phyloP scores from a whole-genome alignment of 2,888 invertebrate genomes.

The Lepidocyrtinus sp. region DNA sequence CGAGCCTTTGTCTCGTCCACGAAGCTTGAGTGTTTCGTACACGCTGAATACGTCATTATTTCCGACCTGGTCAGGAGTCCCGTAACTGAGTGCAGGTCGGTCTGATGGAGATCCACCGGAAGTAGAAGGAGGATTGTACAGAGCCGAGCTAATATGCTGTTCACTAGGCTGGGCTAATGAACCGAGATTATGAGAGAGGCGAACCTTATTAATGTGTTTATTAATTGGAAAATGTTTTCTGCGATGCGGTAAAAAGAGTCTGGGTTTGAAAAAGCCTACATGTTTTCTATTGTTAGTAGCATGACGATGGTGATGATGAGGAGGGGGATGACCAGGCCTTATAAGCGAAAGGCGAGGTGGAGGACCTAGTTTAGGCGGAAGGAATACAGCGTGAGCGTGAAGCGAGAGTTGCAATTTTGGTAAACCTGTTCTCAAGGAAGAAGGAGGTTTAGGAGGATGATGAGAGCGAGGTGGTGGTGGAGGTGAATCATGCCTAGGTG shows the following conservation, averaged over 20 bases:
- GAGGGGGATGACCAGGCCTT: constrained; percentile 15
- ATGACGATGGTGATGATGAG: constrained; percentile 1
- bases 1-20: constrained; percentile 61
- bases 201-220: constrained; percentile 46
- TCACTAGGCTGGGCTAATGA: constrained; percentile 53
- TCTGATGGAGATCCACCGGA: constrained; percentile 54
- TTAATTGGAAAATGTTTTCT: constrained; percentile 46
- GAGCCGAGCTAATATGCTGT: constrained; percentile 19
- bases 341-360: constrained; percentile 31
- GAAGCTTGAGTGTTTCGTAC: constrained; percentile 64
- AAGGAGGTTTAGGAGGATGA: constrained; percentile 20
- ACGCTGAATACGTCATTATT: constrained; percentile 67
- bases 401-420: constrained; percentile 36
- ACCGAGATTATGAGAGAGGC: constrained; percentile 43
- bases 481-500: constrained; percentile 29
- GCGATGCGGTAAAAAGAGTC: constrained; percentile 45
- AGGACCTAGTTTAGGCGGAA: constrained; percentile 23
- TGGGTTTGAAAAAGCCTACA: constrained; percentile 39
- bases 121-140: constrained; percentile 31
- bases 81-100: constrained; percentile 65
- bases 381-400: constrained; percentile 47
- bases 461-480: neutral
- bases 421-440: constrained; percentile 23
- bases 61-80: constrained; percentile 67
- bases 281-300: constrained; percentile 31